Base-by-base conservation (phyloP, 1,140 invertebrate species). In the Archegozetes longisetosus region DNA sequence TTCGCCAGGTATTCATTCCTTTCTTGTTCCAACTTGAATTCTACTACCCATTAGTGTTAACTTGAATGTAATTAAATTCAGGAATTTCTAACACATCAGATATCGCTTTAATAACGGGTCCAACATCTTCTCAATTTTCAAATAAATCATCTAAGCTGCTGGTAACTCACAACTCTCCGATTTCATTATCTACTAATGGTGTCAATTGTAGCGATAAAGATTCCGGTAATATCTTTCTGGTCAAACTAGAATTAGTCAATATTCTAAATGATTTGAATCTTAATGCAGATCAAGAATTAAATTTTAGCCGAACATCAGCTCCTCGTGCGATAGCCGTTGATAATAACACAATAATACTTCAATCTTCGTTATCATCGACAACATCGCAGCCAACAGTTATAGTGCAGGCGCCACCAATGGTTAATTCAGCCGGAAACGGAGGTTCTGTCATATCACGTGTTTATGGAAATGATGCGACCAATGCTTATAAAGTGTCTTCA, bases 1-100 rank as follows among this genome's bases (percentile, higher is more conserved):
- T 51, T 82, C 81, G 69, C 82, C 82, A 27, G 54, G 60, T 22
- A 58, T 60, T 51, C 50, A 25, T 51, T 20, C 6, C 6, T 40
- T 40, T 40, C 32, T 40, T 40, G 17, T 40, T n/a, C n/a, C n/a
- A n/a, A n/a, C n/a, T n/a, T n/a, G n/a, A n/a, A n/a, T n/a, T n/a
- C n/a, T n/a, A n/a, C n/a, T n/a, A n/a, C n/a, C n/a, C n/a, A n/a
- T n/a, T n/a, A n/a, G n/a, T n/a, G n/a, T n/a, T n/a, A n/a, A n/a
- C n/a, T n/a, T n/a, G n/a, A n/a, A n/a, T n/a, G n/a, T n/a, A n/a
- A n/a, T n/a, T n/a, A n/a, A n/a, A n/a, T n/a, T n/a, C 17, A 40
- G 32, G 32, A 40, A 40, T 40, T 40, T 9, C 17, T 17, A 40
- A 40, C 32, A 40, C 32, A 40, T 40, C 32, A 9, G 32, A 40